Conservation (phyloP, 2,888 invertebrate species). For the Horisme vitalbata region DNA sequence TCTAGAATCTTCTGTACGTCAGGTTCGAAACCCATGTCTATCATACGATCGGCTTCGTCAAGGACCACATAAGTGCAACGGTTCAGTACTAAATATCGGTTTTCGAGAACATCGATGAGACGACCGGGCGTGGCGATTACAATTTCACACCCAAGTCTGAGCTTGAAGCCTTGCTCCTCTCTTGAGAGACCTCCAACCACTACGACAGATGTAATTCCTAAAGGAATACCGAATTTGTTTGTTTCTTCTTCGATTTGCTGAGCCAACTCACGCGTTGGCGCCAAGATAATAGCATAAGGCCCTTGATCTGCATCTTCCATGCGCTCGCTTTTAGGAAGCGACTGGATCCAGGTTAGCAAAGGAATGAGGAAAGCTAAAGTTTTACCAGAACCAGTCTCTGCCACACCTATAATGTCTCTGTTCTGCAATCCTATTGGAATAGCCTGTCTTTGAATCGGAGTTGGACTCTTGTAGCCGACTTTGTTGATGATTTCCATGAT, state of each 20-base stretch:
- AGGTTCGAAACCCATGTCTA: constrained; percentile 99
- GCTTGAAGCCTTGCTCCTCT: constrained; percentile 98
- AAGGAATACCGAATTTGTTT: constrained; percentile 96
- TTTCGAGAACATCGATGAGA: constrained; percentile 98
- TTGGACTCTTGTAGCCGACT: constrained; percentile 98
- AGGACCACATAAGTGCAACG: constrained; percentile 99
- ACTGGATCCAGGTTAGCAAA: constrained; percentile 98
- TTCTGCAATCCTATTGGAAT: constrained; percentile 98
- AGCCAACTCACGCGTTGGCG: constrained; percentile 99
- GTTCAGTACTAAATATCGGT: constrained; percentile 97
- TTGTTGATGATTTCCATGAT: constrained; percentile 96
- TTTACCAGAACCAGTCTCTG: constrained; percentile 99
- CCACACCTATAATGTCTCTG: constrained; percentile 98
- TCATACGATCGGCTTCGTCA: constrained; percentile 99
- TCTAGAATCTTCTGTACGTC: constrained; percentile 98
- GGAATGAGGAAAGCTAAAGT: constrained; percentile 99
- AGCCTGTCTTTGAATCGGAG: constrained; percentile 99
- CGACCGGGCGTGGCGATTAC: constrained; percentile 99
- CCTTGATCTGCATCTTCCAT: constrained; percentile 96
- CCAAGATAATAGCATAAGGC: constrained; percentile 99
- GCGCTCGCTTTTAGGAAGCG: constrained; percentile 96
- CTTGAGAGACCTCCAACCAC: constrained; percentile 99
- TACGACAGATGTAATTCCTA: constrained; percentile 96
- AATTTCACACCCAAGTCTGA: constrained; percentile 98
- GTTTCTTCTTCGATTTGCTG: constrained; percentile 99